phyloP scores from a whole-genome alignment of 2,113 vertebrate species.

The Tretioscincus oriximinensis region DNA sequence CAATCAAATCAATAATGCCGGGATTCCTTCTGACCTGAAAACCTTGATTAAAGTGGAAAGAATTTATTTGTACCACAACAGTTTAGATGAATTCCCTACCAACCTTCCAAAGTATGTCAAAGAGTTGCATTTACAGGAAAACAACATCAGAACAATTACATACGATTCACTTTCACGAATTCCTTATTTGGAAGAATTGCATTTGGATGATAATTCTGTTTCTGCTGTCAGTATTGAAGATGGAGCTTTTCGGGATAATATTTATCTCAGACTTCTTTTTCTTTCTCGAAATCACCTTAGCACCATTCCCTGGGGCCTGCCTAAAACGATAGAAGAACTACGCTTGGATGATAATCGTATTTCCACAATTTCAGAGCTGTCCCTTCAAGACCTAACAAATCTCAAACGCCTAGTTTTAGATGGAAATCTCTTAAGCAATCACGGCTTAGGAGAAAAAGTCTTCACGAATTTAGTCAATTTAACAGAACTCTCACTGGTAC shows the following conservation, averaged over 20 bases:
- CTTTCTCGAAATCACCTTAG: conserved; percentile 97
- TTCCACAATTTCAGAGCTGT: conserved; percentile 93
- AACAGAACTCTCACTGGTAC: conserved; percentile 93
- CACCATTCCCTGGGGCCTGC: conserved; percentile 93
- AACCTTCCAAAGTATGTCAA: conserved; percentile 94
- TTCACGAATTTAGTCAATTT: conserved; percentile 93
- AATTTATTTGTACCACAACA: conserved; percentile 98
- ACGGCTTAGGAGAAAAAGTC: conserved; percentile 92
- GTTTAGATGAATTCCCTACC: conserved; percentile 96
- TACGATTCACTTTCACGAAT: conserved; percentile 93
- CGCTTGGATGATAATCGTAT: conserved; percentile 99
- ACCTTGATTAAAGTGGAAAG: conserved; percentile 90
- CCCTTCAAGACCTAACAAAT: conserved; percentile 96
- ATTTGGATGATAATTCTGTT: conserved; percentile 98
- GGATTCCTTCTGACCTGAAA: conserved; percentile 92
- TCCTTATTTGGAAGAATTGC: conserved; percentile 94
- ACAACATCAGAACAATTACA: conserved; percentile 96
- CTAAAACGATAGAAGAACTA: conserved; percentile 95
- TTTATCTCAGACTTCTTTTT: conserved; percentile 92
- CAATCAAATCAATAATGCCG: conserved; percentile 97
- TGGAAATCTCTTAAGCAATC: conserved; percentile 95
- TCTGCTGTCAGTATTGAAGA: conserved; percentile 98
- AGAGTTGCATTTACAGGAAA: conserved; percentile 98
- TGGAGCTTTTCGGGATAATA: conserved; percentile 94
- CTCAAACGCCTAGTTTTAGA: conserved; percentile 96